Base-by-base conservation (phyloP, 2,797 vertebrate genomes). In the Tauraco hartlaubi region DNA sequence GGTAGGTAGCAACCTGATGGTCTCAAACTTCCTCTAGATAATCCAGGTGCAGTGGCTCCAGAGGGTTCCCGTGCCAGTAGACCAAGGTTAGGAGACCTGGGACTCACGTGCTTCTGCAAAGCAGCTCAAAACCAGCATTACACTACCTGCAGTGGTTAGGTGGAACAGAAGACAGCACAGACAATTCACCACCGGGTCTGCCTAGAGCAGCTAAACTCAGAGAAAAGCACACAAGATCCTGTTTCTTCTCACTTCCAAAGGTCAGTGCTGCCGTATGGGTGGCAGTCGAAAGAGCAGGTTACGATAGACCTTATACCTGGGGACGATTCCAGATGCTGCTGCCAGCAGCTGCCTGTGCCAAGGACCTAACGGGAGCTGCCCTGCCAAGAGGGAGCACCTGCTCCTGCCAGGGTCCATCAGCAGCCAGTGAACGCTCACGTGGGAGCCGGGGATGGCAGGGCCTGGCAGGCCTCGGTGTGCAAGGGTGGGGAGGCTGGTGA, bases 221-320 rank as follows among this genome's bases (percentile, higher is more conserved):
- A 66, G 26, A 58, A 79, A 79, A 37, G 72, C 55, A 63, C 46
- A 25, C 48, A 39, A 77, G 41, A 23, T 44, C 46, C 88, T 46
- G 25, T 31, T 64, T 54, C 69, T 25, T 44, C 51, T 81, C 11
- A 31, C 35, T 86, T 81, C 66, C 94, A 64, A 84, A 94, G 85
- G 69, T 59, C 84, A 86, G 77, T 0, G 0, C 33, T 59, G 56
- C 59, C 7, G 0, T 1, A n/a, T 0, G 0, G 0, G n/a, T 29
- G 43, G 75, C 75, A 78, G 37, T 58, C 1, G 0, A 59, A n/a
- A 67, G 51, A 85, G 72, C 33, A 46, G 73, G 63, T 69, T 69
- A 61, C 37, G 68, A 59, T 52, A 80, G 68, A 63, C 12, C 14
- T 83, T 29, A 48, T 16, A 39, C 2, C 43, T 62, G 29, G 51